Base-by-base conservation (phyloP, 2,888 invertebrate genomes). In the Eubasilissa splendida region DNA sequence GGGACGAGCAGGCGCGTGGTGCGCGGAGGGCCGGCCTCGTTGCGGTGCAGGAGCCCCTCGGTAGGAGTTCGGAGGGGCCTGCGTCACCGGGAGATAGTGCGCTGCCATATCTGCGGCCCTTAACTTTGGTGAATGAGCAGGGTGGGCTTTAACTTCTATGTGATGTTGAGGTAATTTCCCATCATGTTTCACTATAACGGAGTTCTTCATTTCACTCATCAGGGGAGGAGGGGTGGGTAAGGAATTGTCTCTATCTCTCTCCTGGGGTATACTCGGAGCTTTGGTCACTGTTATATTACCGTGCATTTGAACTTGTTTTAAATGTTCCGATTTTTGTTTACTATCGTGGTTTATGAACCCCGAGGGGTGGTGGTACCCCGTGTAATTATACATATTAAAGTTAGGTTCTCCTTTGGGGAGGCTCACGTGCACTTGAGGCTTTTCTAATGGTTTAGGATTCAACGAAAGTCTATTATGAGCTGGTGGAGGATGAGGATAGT, bases 151-250 rank as follows among this genome's bases (percentile, higher is more conserved):
- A 86, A 92, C 87, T 71, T 93, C 93, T 82, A 93, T 86, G 86
- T 92, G 92, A 66, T 90, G 89, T 86, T 92, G 92, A 7, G 88
- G 86, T 80, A 88, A 88, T 87, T 94, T 93, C 77, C 92, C 92
- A 86, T 95, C 95, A 87, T 95, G 95, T 87, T 95, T 95, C 82
- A 95, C 95, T 87, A 95, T 95, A 87, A 95, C 95, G 86, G 94
- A 93, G 87, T 92, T 94, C 87, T 94, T 95, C 85, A 91, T 89
- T 87, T 95, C 95, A 85, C 93, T 92, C 84, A 94, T 90, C 80
- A 94, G 88, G 5, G 94, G 93, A 76, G 94, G 93, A 22, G 93
- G 93, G 84, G 93, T 94, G 81, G 93, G 92, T 79, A 94, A 88
- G 76, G 88, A 84, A 79, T 84, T 84, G 73, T 87, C 87, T 81